Percentiles rank a stretch among this genome's conserved stretches.
phyloP scores from a whole-genome alignment of 2,113 vertebrate genomes.

The Alouatta palliata region DNA sequence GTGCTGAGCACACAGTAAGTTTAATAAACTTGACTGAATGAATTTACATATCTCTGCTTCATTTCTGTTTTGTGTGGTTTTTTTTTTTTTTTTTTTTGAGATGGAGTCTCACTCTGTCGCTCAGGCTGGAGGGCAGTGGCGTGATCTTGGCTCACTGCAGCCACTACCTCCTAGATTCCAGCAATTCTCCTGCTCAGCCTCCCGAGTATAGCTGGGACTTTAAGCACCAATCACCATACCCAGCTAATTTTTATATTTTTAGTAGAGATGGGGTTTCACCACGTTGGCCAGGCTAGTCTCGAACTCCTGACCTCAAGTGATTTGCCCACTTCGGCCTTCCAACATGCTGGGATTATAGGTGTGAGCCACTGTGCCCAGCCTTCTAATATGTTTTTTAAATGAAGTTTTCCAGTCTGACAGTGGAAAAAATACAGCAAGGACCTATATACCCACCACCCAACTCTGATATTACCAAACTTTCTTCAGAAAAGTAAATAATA shows the following conservation, averaged over 20 bases:
- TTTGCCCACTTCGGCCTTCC: neutral
- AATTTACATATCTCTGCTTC: neutral
- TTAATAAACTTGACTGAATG: conserved; percentile 55
- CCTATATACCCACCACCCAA: neutral
- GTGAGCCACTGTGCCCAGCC: neutral
- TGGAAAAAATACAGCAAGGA: neutral
- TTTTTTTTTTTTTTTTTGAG: neutral
- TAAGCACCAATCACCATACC: neutral
- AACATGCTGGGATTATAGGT: neutral
- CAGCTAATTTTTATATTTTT: neutral
- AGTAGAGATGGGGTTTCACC: neutral
- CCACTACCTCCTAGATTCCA: neutral
- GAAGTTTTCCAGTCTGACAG: neutral
- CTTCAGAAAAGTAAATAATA: neutral
- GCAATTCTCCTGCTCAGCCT: neutral
- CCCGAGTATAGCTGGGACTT: neutral
- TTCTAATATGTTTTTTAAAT: neutral
- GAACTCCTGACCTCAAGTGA: neutral
- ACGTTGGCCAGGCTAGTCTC: neutral
- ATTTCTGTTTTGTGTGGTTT: neutral
- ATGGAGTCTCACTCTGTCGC: neutral
- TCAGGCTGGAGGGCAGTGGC: neutral
- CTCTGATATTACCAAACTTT: neutral
- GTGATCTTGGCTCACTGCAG: neutral
- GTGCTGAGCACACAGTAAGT: conserved; percentile 17